Evolutionary conservation across 2,113 vertebrate genomes (phyloP).

Genomic region (Theristicus caerulescens): DNA sequence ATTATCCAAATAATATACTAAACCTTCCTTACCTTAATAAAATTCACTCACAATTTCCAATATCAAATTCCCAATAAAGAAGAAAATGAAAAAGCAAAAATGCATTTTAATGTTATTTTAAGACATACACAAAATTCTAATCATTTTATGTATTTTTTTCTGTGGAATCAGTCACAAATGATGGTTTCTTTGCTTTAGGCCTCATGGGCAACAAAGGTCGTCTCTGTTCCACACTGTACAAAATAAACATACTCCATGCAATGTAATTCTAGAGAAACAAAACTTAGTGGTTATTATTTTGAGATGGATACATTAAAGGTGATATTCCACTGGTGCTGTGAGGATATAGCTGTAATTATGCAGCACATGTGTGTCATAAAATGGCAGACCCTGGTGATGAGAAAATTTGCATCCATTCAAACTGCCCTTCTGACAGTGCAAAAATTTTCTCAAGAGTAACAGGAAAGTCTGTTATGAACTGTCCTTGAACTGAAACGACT

Average conservation of each 20-base stretch:
- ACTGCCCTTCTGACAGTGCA: not conserved
- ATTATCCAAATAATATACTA: not conserved
- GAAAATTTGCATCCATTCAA: not conserved
- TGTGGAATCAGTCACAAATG: not conserved
- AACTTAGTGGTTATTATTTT: not conserved
- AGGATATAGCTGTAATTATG: not conserved
- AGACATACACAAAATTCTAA: not conserved
- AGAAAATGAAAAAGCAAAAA: not conserved
- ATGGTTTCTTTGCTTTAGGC: not conserved
- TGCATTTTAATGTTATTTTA: not conserved
- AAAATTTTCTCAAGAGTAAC: not conserved
- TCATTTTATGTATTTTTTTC: not conserved
- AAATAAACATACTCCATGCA: not conserved
- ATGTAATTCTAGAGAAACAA: not conserved
- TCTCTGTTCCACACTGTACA: not conserved
- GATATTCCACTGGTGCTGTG: not conserved
- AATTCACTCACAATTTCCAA: not conserved
- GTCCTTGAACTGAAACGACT: not conserved
- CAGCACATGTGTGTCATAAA: not conserved
- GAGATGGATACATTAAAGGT: not conserved
- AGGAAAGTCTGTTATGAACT: not conserved
- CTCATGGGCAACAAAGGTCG: fast-evolving
- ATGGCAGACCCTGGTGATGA: not conserved
- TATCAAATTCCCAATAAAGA: not conserved
- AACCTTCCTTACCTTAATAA: not conserved